These are phyloP conservation scores for Tetragonisca angustula DNA, from an alignment of 2,888 invertebrate genomes.

Conservation along the genomic window DNA sequence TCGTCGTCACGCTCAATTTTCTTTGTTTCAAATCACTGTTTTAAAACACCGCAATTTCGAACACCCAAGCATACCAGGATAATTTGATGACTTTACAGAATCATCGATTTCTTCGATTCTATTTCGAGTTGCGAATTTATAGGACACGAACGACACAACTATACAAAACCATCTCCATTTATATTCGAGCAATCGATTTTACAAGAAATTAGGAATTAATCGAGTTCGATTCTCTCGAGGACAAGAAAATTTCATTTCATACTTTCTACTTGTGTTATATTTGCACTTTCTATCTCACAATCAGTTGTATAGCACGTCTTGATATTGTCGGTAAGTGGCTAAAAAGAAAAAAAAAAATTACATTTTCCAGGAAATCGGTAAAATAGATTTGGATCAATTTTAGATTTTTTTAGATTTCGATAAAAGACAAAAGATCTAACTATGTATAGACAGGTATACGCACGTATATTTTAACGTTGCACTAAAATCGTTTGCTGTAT, in stretches of 20 bases:
- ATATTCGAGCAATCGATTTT: too few species aligned
- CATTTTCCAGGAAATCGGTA: background rate
- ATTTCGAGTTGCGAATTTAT: background rate
- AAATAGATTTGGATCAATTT: too few species aligned
- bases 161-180: background rate
- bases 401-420: too few species aligned
- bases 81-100: slow-evolving; percentile 1
- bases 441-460: background rate
- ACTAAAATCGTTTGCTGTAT: background rate
- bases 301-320: background rate
- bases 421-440: background rate
- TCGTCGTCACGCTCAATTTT: background rate
- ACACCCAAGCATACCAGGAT: background rate
- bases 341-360: background rate
- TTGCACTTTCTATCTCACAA: too few species aligned
- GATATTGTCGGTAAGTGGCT: background rate
- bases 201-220: too few species aligned
- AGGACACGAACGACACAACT: background rate
- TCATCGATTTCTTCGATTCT: background rate
- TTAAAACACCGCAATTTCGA: background rate
- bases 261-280: too few species aligned
- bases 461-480: background rate
- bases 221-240: background rate
- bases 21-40: background rate
- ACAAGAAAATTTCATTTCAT: background rate